Conservation (phyloP, 2,888 invertebrate genomes). For the Andrena hattorfiana region DNA sequence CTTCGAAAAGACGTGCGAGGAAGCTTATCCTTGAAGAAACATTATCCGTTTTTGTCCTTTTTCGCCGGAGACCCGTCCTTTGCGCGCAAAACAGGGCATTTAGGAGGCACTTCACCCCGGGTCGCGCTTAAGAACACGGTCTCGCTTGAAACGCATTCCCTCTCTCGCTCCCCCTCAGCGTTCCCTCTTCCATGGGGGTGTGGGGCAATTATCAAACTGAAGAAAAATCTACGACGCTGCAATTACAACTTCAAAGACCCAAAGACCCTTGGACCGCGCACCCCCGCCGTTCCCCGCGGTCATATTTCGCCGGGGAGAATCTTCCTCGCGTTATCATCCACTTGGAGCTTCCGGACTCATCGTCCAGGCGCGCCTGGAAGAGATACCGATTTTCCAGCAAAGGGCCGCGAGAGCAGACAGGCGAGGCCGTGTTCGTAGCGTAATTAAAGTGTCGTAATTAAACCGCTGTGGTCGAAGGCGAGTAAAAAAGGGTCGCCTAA, state of each 20-base stretch:
- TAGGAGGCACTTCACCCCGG: constrained; percentile 12
- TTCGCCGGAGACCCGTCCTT: not conserved
- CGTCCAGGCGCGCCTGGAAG: not conserved
- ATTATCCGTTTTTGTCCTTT: constrained; percentile 6
- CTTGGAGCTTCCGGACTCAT: constrained; percentile 21
- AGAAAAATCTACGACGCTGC: constrained; percentile 34
- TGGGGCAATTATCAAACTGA: constrained; percentile 44
- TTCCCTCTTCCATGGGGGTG: not conserved
- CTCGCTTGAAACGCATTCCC: constrained; percentile 8
- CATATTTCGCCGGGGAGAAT: constrained; percentile 1
- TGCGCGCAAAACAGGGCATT: constrained; percentile 11
- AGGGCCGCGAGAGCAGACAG: constrained; percentile 12
- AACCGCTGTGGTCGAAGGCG: constrained; percentile 45
- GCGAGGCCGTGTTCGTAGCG: constrained; percentile 21
- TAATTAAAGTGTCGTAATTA: constrained; percentile 70
- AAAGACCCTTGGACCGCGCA: not conserved
- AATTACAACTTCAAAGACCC: constrained; percentile 43
- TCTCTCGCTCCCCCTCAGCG: not conserved
- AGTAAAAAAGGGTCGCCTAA: constrained; percentile 40
- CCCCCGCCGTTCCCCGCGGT: not conserved
- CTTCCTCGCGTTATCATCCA: constrained; percentile 5
- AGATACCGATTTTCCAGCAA: constrained; percentile 54
- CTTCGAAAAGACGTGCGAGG: not conserved
- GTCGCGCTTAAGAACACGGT: constrained; percentile 16
- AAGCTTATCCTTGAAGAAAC: not conserved